phyloP scores from a whole-genome alignment of 1,140 invertebrate genomes.

The Diabrotica virgifera region DNA sequence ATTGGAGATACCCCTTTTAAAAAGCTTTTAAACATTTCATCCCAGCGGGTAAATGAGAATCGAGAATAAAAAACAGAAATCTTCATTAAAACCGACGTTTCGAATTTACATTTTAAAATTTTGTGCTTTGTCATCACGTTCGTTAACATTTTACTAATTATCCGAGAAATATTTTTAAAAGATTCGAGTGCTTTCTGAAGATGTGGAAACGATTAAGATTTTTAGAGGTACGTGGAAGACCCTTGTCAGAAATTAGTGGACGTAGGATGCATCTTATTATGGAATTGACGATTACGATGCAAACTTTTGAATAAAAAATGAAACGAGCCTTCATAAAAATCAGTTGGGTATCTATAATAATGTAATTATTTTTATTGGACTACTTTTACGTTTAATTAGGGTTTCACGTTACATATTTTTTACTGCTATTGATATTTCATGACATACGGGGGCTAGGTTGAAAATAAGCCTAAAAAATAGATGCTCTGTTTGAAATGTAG shows the following conservation, averaged over 20 bases:
- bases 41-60: background rate
- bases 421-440: too few relatives aligned
- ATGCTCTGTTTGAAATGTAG: too few relatives aligned
- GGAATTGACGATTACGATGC: background rate
- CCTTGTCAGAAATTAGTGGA: too few relatives aligned
- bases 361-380: background rate
- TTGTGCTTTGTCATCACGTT: background rate
- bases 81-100: background rate
- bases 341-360: background rate
- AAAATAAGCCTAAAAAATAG: too few relatives aligned
- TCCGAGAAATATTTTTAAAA: background rate
- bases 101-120: background rate
- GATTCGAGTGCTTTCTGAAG: background rate
- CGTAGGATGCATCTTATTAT: background rate
- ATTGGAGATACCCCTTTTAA: background rate
- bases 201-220: slow-evolving; percentile 3
- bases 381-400: background rate
- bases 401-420: background rate
- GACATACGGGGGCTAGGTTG: too few relatives aligned
- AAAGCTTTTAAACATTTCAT: background rate
- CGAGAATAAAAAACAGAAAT: background rate
- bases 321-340: background rate
- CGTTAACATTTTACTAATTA: background rate
- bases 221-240: background rate
- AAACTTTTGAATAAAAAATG: background rate